Evolutionary conservation across 2,888 invertebrate species (phyloP).

Genomic region (Sarcophaga carnaria): DNA sequence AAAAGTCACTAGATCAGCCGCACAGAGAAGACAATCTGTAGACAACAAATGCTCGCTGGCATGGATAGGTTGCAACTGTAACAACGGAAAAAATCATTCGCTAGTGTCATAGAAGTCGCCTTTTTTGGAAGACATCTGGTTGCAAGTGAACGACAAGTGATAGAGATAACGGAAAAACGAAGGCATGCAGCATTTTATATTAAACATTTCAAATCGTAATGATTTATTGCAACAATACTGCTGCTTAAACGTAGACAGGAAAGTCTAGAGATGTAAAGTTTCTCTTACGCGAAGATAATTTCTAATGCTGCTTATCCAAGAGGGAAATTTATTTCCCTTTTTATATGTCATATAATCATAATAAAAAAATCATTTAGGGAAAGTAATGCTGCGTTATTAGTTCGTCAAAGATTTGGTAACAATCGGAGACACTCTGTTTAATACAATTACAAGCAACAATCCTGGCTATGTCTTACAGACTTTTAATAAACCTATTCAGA

Average conservation of each 20-base stretch:
- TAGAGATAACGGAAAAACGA: slow-evolving; percentile 10
- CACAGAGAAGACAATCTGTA: slow-evolving; percentile 58
- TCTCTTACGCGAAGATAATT: no score
- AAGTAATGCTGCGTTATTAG: no score
- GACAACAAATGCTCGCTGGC: slow-evolving; percentile 38
- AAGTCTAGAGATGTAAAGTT: slow-evolving; percentile 6
- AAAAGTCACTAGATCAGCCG: slow-evolving; percentile 62
- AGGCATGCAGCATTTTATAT: slow-evolving; percentile 22
- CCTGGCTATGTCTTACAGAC: no score
- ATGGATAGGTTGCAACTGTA: not conserved
- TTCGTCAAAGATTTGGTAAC: no score
- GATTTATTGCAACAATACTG: slow-evolving; percentile 50
- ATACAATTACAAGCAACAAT: no score
- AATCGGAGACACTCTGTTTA: no score
- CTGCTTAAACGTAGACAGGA: slow-evolving; percentile 25
- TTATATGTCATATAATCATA: no score
- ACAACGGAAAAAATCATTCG: not conserved
- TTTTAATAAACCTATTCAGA: no score
- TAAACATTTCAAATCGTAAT: slow-evolving; percentile 49
- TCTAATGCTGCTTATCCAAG: no score
- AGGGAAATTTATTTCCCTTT: no score
- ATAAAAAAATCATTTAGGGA: no score
- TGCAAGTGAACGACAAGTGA: slow-evolving; percentile 57
- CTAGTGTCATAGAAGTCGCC: slow-evolving; percentile 11
- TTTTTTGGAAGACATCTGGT: slow-evolving; percentile 58